Conservation (phyloP, 2,797 vertebrate genomes). For the Megaceryle alcyon region DNA sequence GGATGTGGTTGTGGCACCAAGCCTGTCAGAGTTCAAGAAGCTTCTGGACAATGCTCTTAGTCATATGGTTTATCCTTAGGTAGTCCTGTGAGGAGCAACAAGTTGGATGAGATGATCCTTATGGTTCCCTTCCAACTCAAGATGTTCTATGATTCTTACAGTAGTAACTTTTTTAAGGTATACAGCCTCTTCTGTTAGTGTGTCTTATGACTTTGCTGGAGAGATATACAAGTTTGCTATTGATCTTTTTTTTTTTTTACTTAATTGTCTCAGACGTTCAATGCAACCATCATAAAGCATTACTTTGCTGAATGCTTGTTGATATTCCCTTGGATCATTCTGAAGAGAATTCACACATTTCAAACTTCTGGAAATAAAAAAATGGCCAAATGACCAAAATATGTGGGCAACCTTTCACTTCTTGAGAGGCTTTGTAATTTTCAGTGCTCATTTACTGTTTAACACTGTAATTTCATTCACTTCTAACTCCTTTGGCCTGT, state of each 20-base stretch:
- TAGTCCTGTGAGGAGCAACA: neutral
- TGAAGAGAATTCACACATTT: neutral
- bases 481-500: neutral
- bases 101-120: neutral
- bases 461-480: neutral
- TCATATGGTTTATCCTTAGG: neutral
- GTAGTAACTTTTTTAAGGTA: neutral
- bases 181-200: neutral
- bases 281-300: neutral
- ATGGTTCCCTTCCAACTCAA: neutral
- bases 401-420: neutral
- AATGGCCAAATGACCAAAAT: neutral
- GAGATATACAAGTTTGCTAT: neutral
- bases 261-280: neutral
- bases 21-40: neutral
- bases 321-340: neutral
- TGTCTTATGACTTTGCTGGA: neutral
- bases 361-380: neutral
- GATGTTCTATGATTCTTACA: neutral
- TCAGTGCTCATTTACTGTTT: neutral
- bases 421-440: neutral
- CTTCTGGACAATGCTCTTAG: accelerated
- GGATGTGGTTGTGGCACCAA: accelerated
- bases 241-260: neutral
- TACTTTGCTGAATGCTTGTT: neutral